phyloP scores from a whole-genome alignment of 2,888 invertebrate genomes.

The Lasioglossum lativentre region DNA sequence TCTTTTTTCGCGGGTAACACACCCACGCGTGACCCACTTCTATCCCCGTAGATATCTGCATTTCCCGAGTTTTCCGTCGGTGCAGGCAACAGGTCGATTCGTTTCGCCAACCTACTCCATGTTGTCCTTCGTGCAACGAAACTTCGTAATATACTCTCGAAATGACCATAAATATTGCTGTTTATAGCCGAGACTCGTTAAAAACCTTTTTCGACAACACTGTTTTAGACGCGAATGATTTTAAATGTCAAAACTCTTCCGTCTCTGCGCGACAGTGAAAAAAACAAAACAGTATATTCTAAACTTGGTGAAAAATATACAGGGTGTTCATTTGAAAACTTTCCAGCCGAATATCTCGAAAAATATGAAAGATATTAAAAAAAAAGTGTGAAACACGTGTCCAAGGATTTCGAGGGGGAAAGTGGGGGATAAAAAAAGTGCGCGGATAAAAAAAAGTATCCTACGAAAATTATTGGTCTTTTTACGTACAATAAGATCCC shows the following conservation, averaged over 20 bases:
- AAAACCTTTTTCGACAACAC: neutral
- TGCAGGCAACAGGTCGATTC: conserved; percentile 35
- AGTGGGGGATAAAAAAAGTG: no score
- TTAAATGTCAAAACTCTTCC: neutral
- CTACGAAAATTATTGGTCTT: no score
- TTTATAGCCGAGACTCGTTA: neutral
- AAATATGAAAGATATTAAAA: no score
- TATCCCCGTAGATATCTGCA: neutral
- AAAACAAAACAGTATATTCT: no score
- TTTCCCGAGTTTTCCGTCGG: neutral
- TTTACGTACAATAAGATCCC: no score
- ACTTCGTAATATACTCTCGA: neutral
- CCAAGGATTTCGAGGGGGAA: no score
- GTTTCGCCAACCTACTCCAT: neutral
- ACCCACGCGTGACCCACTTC: conserved; percentile 10
- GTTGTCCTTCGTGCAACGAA: neutral
- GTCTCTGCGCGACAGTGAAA: neutral
- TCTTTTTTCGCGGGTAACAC: neutral
- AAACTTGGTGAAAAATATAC: no score
- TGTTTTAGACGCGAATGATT: neutral
- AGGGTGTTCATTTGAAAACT: no score
- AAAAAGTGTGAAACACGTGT: no score
- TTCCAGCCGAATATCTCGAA: no score
- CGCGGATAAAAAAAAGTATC: no score
- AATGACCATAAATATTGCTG: neutral